These are phyloP conservation scores for Brachyopa scutellaris DNA, from an alignment of 2,888 invertebrate genomes.

Conservation along the genomic window DNA sequence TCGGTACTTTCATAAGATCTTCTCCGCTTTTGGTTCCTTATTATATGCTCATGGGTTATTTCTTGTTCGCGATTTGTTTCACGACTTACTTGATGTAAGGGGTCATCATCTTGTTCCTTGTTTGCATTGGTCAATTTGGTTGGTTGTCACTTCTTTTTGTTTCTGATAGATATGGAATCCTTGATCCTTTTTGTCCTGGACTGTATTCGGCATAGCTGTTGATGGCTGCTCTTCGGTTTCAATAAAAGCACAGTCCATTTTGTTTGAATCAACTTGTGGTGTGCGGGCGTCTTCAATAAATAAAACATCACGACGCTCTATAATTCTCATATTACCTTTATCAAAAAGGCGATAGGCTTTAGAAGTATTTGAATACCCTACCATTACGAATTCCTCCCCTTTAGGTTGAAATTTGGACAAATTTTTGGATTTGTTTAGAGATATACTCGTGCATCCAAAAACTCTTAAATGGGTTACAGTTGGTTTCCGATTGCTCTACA, in stretches of 20 bases:
- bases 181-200: no score
- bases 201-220: no score
- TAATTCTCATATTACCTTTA: background rate
- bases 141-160: no score
- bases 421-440: background rate
- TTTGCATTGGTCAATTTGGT: no score
- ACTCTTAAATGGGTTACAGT: conserved; percentile 33
- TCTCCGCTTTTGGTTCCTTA: no score
- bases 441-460: conserved; percentile 24
- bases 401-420: conserved; percentile 43
- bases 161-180: no score
- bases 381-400: conserved; percentile 41
- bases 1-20: no score
- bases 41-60: no score
- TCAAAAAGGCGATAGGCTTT: conserved; percentile 4
- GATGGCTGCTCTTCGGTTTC: no score
- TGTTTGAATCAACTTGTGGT: background rate
- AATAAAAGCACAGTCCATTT: no score
- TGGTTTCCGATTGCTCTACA: conserved; percentile 49
- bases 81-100: background rate
- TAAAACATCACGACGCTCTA: background rate
- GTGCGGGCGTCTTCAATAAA: background rate
- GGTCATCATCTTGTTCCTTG: background rate
- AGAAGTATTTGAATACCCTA: conserved; percentile 49
- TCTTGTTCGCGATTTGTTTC: background rate